Conservation (phyloP, 2,888 invertebrate genomes). For the Acronicta psi region DNA sequence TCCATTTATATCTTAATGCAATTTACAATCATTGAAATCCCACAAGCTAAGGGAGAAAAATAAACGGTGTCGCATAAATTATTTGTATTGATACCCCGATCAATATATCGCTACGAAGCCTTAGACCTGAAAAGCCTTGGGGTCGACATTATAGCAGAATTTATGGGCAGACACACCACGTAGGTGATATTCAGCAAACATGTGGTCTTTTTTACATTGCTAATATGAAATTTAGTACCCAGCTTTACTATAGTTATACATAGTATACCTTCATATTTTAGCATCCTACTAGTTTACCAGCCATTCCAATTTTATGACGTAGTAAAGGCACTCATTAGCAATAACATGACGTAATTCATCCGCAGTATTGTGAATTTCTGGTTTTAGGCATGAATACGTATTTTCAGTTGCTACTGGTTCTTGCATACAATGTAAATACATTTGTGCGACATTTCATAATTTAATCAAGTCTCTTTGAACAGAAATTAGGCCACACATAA, state of each 20-base stretch:
- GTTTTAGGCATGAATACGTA: slow-evolving; percentile 36
- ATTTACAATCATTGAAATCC: slow-evolving; percentile 68
- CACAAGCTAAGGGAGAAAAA: slow-evolving; percentile 54
- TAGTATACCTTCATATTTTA: neutral
- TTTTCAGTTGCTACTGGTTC: slow-evolving; percentile 28
- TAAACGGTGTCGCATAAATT: slow-evolving; percentile 48
- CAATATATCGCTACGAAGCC: slow-evolving; percentile 40
- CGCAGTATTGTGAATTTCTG: slow-evolving; percentile 44
- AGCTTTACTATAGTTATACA: neutral
- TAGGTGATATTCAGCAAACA: slow-evolving; percentile 36
- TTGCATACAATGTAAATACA: slow-evolving; percentile 38
- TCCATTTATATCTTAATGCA: slow-evolving; percentile 68
- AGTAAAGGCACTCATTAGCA: slow-evolving; percentile 22
- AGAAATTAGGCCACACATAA: slow-evolving; percentile 40
- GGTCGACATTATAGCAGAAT: slow-evolving; percentile 46
- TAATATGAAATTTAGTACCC: neutral
- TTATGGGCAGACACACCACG: slow-evolving; percentile 41
- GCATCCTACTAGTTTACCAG: neutral
- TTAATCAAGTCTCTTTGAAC: slow-evolving; percentile 27
- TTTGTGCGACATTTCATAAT: slow-evolving; percentile 46
- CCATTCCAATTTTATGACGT: slow-evolving; percentile 2
- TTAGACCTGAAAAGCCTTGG: slow-evolving; percentile 41
- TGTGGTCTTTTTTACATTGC: slow-evolving; percentile 13
- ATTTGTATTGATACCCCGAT: slow-evolving; percentile 35
- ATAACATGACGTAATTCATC: slow-evolving; percentile 33